A percentile compares a stretch with the other conserved stretches of the same genome.
Evolutionary conservation across 1,140 invertebrate species (phyloP).

Genomic region (Prorops nasuta): DNA sequence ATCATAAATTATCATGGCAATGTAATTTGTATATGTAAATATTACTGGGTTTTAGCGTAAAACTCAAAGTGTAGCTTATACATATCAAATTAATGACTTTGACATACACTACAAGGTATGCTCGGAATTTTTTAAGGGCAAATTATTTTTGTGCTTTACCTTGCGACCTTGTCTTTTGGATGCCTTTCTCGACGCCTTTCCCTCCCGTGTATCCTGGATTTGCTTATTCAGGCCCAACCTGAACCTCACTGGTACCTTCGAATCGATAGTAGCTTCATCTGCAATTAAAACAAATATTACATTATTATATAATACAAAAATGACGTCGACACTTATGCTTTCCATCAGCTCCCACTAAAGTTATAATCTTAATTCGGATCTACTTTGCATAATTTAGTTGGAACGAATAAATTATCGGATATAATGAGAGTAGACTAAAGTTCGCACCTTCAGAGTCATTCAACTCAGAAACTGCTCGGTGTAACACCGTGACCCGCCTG

Average conservation of each 20-base stretch:
- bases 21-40: no score
- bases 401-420: no score
- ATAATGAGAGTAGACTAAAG: background rate
- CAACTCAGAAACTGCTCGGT: background rate
- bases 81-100: no score
- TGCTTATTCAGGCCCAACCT: slow-evolving; percentile 40
- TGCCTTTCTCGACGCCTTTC: slow-evolving; percentile 38
- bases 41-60: no score
- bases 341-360: background rate
- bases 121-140: slow-evolving; percentile 34
- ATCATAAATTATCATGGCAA: no score
- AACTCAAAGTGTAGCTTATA: no score
- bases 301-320: slow-evolving; percentile 8
- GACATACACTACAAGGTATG: slow-evolving; percentile 30
- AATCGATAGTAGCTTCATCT: slow-evolving; percentile 37
- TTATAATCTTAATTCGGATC: no score
- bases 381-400: no score
- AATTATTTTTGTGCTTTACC: slow-evolving; percentile 47
- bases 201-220: slow-evolving; percentile 36
- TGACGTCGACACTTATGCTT: background rate
- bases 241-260: slow-evolving; percentile 41
- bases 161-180: slow-evolving; percentile 44
- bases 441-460: background rate
- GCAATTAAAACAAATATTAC: slow-evolving; percentile 13
- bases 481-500: background rate